Conservation (phyloP, 2,888 invertebrate genomes). For the Stratiomys singularior region DNA sequence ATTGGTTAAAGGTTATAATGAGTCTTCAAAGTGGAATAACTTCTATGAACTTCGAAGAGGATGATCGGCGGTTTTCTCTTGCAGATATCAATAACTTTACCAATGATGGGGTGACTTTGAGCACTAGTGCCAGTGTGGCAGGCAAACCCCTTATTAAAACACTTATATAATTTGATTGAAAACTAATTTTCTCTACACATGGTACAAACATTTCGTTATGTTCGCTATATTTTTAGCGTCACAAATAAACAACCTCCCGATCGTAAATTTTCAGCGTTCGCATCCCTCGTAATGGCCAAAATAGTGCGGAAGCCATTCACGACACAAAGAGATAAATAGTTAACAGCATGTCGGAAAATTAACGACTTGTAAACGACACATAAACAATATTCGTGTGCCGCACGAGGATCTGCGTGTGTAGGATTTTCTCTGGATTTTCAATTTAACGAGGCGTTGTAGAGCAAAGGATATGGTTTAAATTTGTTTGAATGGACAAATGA, state of each 20-base stretch:
- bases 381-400: conserved; percentile 10
- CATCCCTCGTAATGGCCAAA: background rate
- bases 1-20: no score
- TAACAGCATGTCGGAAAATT: background rate
- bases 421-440: conserved; percentile 2
- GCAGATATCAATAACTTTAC: no score
- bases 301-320: background rate
- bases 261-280: background rate
- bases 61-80: no score
- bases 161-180: background rate
- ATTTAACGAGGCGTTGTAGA: no score
- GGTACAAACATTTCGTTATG: background rate
- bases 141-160: background rate
- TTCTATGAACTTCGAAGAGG: no score
- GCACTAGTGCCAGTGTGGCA: no score
- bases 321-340: background rate
- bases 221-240: background rate
- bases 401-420: background rate
- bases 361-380: conserved; percentile 27
- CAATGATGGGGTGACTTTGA: no score
- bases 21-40: no score
- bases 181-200: background rate
- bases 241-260: background rate
- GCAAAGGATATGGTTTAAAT: no score
- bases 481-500: no score